Evolutionary conservation across 2,113 vertebrate genomes (phyloP).

Genomic region (Oxyruncus cristatus): DNA sequence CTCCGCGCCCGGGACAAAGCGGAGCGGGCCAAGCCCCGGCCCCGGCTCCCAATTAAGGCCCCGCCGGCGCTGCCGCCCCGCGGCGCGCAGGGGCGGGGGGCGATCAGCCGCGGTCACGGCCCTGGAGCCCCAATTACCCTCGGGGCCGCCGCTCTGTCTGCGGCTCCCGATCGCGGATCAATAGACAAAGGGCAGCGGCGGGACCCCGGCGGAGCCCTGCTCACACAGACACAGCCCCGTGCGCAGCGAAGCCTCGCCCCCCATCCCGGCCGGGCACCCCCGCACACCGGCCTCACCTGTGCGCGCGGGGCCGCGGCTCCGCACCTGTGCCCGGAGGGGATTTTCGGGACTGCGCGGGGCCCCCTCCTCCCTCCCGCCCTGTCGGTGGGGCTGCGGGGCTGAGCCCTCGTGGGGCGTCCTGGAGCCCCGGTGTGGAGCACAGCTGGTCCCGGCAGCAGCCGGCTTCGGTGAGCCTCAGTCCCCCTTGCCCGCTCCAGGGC

Average conservation of each 20-base stretch:
- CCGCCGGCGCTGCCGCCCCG: slow-evolving; percentile 36
- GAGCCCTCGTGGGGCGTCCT: neutral
- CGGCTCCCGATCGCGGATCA: slow-evolving; percentile 77
- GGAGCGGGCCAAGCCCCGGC: slow-evolving; percentile 18
- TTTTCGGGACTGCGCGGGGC: neutral
- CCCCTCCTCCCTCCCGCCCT: accelerated
- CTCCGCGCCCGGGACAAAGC: slow-evolving; percentile 68
- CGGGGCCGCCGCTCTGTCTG: slow-evolving; percentile 76
- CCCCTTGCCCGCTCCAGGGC: too few relatives aligned
- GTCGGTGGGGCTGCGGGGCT: neutral
- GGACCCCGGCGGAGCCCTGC: slow-evolving; percentile 18
- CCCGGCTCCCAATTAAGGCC: slow-evolving; percentile 77
- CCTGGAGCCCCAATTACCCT: slow-evolving; percentile 80
- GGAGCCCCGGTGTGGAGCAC: accelerated
- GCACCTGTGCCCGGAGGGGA: neutral
- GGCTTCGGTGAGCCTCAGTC: neutral
- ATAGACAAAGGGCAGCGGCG: slow-evolving; percentile 68
- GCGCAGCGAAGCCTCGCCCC: too few relatives aligned
- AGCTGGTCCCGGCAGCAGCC: neutral
- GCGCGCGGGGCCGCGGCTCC: neutral
- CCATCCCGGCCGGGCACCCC: neutral
- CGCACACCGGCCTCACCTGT: neutral
- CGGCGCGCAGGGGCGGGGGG: neutral
- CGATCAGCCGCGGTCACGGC: slow-evolving; percentile 22
- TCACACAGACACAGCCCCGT: neutral